Evolutionary conservation across 2,888 invertebrate species (phyloP), one percentile per base, ranked within the genome.

Genomic region (Allacma fusca): DNA sequence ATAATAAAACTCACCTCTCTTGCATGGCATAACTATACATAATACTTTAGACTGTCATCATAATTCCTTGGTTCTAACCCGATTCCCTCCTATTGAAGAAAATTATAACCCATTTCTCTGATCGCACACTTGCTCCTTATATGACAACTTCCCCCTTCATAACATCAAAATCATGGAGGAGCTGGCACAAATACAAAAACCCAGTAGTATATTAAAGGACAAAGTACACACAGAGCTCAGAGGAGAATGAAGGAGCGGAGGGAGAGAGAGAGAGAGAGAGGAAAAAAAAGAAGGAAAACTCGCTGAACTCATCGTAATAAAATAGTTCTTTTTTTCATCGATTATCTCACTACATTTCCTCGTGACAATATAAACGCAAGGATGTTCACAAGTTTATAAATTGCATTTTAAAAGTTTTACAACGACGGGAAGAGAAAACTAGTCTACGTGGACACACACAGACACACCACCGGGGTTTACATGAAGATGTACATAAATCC

Each of bases 61-160:
- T 69, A 69, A 69, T 43, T 69, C 69, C 50, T 50, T n/a, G 2
- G 43, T 69, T 34, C 43, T 69, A 69, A 69, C 69, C 69, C 69
- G 43, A 69, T 69, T 69, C 43, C 5, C 29, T 67, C 24, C 69
- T 43, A 43, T 69, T 69, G 43, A 40, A 43, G 23, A 69, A 69
- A 69, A 69, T 34, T 68, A 69, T 43, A 34, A 69, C 34, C 21
- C 28, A 40, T 68, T 21, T 40, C 29, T 40, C 40, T 68, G 1
- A 40, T 40, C 34, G n/a, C 1, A n/a, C 34, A 40, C 40, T 68
- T 68, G 16, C 21, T 68, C 29, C 23, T 19, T 12, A 29, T 23
- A 68, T 68, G 40, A 34, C 50, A 50, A 50, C 50, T 50, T 50
- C 19, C 50, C 50, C 50, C 2, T 50, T 50, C n/a, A 50, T 50